Conservation (phyloP, 1,140 invertebrate species). For the Oryzaephilus surinamensis region DNA sequence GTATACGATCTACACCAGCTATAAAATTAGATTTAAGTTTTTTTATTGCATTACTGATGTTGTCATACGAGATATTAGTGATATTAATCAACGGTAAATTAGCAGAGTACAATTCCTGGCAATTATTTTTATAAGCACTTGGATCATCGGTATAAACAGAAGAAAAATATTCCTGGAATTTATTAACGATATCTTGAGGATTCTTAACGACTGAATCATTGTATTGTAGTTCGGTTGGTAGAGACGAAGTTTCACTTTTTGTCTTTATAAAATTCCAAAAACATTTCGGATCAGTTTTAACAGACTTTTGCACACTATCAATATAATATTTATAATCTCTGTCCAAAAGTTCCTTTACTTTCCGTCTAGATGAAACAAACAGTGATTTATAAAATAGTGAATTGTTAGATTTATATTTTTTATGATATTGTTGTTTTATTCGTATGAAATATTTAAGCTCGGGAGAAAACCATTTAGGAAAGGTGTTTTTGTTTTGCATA, state of each 20-base stretch:
- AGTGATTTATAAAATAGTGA: too few species aligned
- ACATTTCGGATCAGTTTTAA: background rate
- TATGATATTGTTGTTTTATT: background rate
- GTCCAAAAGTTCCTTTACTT: background rate
- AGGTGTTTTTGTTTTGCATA: too few species aligned
- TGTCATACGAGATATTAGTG: too few species aligned
- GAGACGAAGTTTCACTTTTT: background rate
- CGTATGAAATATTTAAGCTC: slow-evolving; percentile 1
- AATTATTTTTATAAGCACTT: background rate
- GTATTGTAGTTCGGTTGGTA: background rate
- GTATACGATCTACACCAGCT: background rate
- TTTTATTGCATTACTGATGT: background rate
- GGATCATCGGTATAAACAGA: background rate
- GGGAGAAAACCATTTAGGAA: background rate
- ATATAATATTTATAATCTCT: background rate
- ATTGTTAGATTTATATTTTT: background rate
- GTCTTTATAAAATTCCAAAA: background rate
- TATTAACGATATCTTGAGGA: slow-evolving; percentile 1
- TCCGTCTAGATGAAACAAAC: too few species aligned
- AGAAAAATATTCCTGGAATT: background rate
- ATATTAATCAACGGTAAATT: too few species aligned
- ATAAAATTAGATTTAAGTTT: background rate
- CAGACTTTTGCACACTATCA: background rate
- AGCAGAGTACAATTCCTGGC: too few species aligned
- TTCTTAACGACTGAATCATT: background rate